These are phyloP conservation scores for Siniperca obscura DNA, from an alignment of 2,797 vertebrate species.

Conservation along the genomic window DNA sequence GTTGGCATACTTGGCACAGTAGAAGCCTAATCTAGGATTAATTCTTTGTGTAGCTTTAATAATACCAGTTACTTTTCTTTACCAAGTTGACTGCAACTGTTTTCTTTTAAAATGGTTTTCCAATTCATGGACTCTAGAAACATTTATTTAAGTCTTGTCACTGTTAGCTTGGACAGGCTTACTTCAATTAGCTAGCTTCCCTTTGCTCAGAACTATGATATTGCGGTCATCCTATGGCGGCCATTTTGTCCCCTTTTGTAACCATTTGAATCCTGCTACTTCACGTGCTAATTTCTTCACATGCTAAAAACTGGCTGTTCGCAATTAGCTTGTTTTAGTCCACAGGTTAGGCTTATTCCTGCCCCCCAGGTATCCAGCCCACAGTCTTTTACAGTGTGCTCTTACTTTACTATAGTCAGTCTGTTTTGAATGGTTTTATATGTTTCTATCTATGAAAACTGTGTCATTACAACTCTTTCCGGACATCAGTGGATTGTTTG, in stretches of 20 bases:
- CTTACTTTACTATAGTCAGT: constrained; percentile 64
- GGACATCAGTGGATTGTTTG: constrained; percentile 69
- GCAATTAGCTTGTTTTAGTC: constrained; percentile 29
- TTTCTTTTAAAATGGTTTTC: constrained; percentile 29
- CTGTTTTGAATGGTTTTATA: constrained; percentile 81
- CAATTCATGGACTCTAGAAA: constrained; percentile 16
- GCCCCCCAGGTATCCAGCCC: constrained; percentile 59
- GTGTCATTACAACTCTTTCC: constrained; percentile 66
- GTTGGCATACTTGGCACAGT: constrained; percentile 68
- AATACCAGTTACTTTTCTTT: constrained; percentile 26
- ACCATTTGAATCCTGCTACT: constrained; percentile 22
- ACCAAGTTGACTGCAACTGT: constrained; percentile 16
- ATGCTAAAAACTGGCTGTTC: constrained; percentile 13
- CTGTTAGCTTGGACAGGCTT: constrained; percentile 1
- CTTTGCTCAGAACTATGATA: neutral
- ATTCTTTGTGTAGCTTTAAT: constrained; percentile 52
- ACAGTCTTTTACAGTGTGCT: constrained; percentile 66
- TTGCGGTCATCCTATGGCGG: neutral
- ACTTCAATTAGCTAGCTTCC: constrained; percentile 7
- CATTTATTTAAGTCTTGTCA: constrained; percentile 11
- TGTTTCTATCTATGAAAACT: constrained; percentile 83
- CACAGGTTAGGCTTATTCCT: constrained; percentile 55
- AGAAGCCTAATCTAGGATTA: constrained; percentile 64
- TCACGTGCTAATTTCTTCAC: constrained; percentile 10
- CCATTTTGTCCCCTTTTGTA: constrained; percentile 35